phyloP scores from a whole-genome alignment of 2,113 vertebrate genomes.

The Sardina pilchardus region DNA sequence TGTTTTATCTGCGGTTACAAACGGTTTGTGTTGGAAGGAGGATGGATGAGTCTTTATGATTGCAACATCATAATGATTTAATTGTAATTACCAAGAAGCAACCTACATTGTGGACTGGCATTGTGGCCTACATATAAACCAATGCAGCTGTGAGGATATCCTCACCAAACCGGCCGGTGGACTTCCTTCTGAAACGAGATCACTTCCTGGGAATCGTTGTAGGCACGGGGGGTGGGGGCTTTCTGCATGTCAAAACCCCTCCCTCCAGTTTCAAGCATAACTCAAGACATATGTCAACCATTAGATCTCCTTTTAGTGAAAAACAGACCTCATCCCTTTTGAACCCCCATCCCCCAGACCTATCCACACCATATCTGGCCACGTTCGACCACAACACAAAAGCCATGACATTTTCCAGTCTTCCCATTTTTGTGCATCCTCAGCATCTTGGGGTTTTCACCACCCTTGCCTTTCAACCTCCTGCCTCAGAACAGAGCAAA shows the following conservation, averaged over 20 bases:
- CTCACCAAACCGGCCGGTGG: background rate
- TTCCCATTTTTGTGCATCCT: conserved; percentile 56
- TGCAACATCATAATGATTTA: background rate
- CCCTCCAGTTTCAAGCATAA: conserved; percentile 44
- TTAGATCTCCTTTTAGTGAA: conserved; percentile 52
- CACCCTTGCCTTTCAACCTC: background rate
- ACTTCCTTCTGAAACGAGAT: conserved; percentile 33
- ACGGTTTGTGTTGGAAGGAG: background rate
- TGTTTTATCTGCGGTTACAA: background rate
- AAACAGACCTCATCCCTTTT: conserved; percentile 36
- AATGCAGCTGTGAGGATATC: conserved; percentile 28
- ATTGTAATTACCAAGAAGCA: background rate
- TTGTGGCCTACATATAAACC: background rate
- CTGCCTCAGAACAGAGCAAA: background rate
- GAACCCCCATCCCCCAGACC: conserved; percentile 42
- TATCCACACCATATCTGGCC: conserved; percentile 49
- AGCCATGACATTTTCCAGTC: conserved; percentile 52
- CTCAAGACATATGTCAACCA: conserved; percentile 68
- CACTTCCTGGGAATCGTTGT: conserved; percentile 23
- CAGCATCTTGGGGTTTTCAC: conserved; percentile 60
- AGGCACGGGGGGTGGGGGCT: conserved; percentile 19
- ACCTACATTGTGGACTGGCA: background rate
- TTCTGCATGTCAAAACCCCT: conserved; percentile 37
- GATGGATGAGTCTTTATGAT: background rate
- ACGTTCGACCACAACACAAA: conserved; percentile 61